Evolutionary conservation across 2,113 vertebrate species (phyloP), one percentile per base, ranked within the genome.

Genomic region (Xiphophorus couchianus): DNA sequence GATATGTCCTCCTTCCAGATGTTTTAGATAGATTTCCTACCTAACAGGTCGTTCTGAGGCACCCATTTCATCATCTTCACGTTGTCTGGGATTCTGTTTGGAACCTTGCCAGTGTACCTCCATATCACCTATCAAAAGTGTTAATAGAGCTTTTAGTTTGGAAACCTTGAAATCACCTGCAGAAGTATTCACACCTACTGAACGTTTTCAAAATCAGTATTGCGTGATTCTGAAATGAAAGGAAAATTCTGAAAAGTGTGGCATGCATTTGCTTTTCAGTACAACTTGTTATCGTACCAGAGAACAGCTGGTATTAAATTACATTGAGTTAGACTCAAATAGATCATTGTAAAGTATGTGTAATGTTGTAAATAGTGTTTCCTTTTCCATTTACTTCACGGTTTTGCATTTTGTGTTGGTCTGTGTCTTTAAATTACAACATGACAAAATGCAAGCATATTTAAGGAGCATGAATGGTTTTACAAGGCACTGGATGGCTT

Each of bases 21-120:
- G 8, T n/a, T n/a, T 58, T 58, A n/a, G 25, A 58, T 48, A 9
- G 22, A n/a, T 58, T 58, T 58, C 2, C 51, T 58, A 93, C 98
- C 97, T 31, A 99, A 93, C 2, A 99, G 95, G 66, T 99, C 97
- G 2, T 99, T 99, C 84, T 99, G 98, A 54, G 98, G 97, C 48
- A 99, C 92, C 98, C 98, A 99, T 5, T 96, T 95, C 91, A 98
- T 91, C 0, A 98, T 90, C 66, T 95, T 97, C 0, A 98, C 94
- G 0, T 98, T 98, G 5, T 94, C 90, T 0, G 94, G 94, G 27
- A 98, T 71, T 31, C 95, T 93, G 1, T 92, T 72, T 14, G 96
- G 94, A 1, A 51, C 39, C 25, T 87, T 15, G 37, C 97, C 97
- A 0, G 94, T 95, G 85, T 96, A 96, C 28, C 97, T 88, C 98